Evolutionary conservation across 1,140 invertebrate genomes (phyloP), one percentile per base, ranked within the genome.

Genomic region (Charaxes varanes): DNA sequence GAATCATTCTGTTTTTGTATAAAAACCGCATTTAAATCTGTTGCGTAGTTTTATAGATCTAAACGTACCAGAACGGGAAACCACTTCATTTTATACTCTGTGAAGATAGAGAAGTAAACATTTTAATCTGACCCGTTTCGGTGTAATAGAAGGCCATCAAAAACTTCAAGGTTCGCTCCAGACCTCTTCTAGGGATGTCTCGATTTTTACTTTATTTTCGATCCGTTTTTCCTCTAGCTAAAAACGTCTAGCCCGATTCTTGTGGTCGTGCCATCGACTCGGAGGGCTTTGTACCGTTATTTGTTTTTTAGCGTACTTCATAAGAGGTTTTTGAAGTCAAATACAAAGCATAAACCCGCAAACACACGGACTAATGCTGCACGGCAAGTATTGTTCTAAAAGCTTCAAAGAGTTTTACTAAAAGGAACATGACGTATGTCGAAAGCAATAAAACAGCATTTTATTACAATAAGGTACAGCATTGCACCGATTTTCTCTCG

Each of bases 161-260:
- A 45, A 63, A 69, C 63, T 71, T 66, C 55, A 68, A 76, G 65
- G 57, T 67, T 74, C 56, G 64, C 76, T 78, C 67, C 67, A 80
- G 70, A 80, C 73, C 53, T 63, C 63, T 70, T 53, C 56, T 79
- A 65, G 65, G 72, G 71, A 77, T 79, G 76, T 83, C 76, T 83
- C 76, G 79, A 83, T 77, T 77, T 77, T 68, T 83, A 53, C 47
- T 80, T 59, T 76, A 72, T 83, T 83, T 79, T 79, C 67, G 72
- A 80, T 77, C 63, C 64, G 59, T 58, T 73, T 31, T 67, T 61
- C 63, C 66, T 47, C 58, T 65, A 67, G 62, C 52, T 59, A 63
- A 67, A 70, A 77, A 58, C 72, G 72, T 83, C 74, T 73, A 67
- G 71, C 62, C 50, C 65, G 58, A 51, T 51, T 53, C 53, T 58